These are phyloP conservation scores for Ephydatia muelleri DNA, from an alignment of 37 sponge, comb jelly and placozoan genomes.

Conservation along the genomic window DNA sequence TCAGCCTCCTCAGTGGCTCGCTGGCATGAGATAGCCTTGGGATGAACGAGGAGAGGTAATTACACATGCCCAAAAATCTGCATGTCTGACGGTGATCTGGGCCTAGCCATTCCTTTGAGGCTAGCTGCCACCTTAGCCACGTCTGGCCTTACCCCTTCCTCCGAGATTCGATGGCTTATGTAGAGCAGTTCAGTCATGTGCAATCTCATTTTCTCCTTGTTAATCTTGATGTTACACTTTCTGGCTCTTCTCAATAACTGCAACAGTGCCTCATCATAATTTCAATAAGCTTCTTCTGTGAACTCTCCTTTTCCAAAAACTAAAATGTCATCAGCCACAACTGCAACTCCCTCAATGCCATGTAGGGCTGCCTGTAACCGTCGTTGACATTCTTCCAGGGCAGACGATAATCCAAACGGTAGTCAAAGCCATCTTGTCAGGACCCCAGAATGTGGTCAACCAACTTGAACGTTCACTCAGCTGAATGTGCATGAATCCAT, in stretches of 20 bases:
- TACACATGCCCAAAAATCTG: slow-evolving; percentile 49
- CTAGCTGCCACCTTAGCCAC: slow-evolving; percentile 16
- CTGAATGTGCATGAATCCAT: slow-evolving; percentile 19
- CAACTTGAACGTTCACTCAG: slow-evolving; percentile 9
- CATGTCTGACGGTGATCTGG: slow-evolving; percentile 2
- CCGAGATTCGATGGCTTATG: neutral
- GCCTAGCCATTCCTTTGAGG: slow-evolving; percentile 7
- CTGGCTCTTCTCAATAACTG: slow-evolving; percentile 15
- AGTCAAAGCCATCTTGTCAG: slow-evolving; percentile 2
- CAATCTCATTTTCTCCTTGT: slow-evolving; percentile 10
- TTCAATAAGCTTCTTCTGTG: slow-evolving; percentile 4
- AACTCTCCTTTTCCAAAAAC: slow-evolving; percentile 18
- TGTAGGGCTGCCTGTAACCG: neutral
- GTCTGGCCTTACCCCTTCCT: slow-evolving; percentile 17
- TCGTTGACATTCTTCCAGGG: slow-evolving; percentile 28
- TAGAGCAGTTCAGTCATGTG: slow-evolving; percentile 1
- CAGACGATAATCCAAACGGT: slow-evolving; percentile 33
- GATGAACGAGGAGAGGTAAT: slow-evolving; percentile 44
- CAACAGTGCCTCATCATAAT: slow-evolving; percentile 8
- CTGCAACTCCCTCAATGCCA: slow-evolving; percentile 31
- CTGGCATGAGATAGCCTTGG: slow-evolving; percentile 25
- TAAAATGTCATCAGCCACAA: slow-evolving; percentile 39
- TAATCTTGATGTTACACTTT: neutral
- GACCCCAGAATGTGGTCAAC: slow-evolving; percentile 37
- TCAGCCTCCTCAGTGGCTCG: slow-evolving; percentile 21